Evolutionary conservation across 1,140 invertebrate genomes (phyloP).

Genomic region (Drosophila novamexicana): DNA sequence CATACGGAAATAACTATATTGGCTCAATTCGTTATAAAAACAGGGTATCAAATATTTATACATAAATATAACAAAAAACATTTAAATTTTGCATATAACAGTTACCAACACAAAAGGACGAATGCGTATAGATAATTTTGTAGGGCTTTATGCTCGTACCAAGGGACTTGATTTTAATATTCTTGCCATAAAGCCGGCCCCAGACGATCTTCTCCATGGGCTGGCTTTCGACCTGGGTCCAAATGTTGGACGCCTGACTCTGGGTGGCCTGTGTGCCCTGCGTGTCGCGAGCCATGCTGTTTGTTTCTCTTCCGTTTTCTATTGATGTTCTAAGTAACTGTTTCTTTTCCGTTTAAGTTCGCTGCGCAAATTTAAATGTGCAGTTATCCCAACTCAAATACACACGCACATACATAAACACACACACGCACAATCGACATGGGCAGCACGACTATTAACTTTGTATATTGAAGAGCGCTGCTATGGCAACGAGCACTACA

Average conservation of each 20-base stretch:
- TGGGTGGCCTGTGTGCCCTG: constrained; percentile 77
- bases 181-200: constrained; percentile 80
- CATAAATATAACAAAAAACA: constrained; percentile 19
- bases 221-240: constrained; percentile 78
- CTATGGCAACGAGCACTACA: constrained; percentile 2
- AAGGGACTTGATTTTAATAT: constrained; percentile 80
- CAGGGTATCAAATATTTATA: too few species aligned
- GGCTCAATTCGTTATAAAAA: neutral
- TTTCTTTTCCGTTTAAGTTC: constrained; percentile 37
- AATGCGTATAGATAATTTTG: constrained; percentile 77
- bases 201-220: constrained; percentile 80
- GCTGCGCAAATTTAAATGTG: constrained; percentile 63
- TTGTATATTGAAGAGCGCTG: neutral
- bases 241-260: constrained; percentile 78
- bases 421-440: constrained; percentile 3
- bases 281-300: constrained; percentile 69
- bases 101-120: constrained; percentile 79
- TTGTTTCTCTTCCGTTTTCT: constrained; percentile 23
- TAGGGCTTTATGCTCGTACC: constrained; percentile 73
- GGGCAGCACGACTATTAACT: neutral
- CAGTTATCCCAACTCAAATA: constrained; percentile 51
- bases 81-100: constrained; percentile 37
- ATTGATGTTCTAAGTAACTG: constrained; percentile 22
- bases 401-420: constrained; percentile 3
- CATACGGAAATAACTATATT: neutral